Evolutionary conservation across 2,797 vertebrate genomes (phyloP).

Genomic region (Sylvilagus floridanus): DNA sequence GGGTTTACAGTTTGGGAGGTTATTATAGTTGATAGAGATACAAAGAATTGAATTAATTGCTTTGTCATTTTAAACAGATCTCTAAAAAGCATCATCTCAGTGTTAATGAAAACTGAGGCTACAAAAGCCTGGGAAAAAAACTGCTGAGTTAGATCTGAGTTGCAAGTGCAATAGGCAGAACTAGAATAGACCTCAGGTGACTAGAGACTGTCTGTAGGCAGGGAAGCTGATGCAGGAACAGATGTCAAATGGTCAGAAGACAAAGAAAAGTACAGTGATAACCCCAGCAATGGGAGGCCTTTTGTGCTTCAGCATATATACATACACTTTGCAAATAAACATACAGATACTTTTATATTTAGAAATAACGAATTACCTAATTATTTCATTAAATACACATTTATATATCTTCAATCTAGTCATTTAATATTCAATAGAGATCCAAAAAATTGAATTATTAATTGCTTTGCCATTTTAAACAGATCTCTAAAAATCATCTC

Average conservation of each 20-base stretch:
- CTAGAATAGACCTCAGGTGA: not conserved
- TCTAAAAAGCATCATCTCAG: not conserved
- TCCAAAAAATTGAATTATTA: too few relatives aligned
- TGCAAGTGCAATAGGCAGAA: not conserved
- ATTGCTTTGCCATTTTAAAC: too few relatives aligned
- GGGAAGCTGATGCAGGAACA: not conserved
- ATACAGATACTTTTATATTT: not conserved
- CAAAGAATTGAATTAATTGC: not conserved
- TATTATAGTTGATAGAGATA: not conserved
- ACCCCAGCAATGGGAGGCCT: not conserved
- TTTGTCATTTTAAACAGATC: not conserved
- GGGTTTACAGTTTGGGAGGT: not conserved
- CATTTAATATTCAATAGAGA: not conserved
- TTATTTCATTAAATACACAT: not conserved
- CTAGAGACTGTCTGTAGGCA: not conserved
- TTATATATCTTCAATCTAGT: not conserved
- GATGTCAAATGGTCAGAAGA: not conserved
- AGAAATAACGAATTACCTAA: not conserved
- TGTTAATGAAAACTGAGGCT: conserved; percentile 11
- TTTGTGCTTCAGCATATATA: not conserved
- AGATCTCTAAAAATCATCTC: too few relatives aligned
- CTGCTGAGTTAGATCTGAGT: not conserved
- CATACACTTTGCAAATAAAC: not conserved
- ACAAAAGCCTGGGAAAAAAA: not conserved
- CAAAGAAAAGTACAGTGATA: not conserved